Percentiles rank a stretch among this genome's conserved stretches.
phyloP scores from a whole-genome alignment of 2,888 invertebrate genomes.

The Drosophila stalkeri region DNA sequence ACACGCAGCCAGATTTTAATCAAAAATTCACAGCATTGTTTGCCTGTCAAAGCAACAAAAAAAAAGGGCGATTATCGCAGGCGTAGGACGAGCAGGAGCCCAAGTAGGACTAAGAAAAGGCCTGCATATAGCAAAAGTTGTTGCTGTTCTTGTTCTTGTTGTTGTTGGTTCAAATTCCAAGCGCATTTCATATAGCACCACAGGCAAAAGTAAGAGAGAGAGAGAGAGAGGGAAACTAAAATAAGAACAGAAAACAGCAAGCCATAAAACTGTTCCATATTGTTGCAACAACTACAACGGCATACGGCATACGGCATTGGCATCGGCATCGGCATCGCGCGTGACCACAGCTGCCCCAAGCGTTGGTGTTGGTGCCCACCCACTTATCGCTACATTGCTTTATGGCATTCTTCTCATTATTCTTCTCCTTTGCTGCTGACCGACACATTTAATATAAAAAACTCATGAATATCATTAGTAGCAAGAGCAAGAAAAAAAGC shows the following conservation, averaged over 20 bases:
- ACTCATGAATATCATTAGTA: slow-evolving; percentile 76
- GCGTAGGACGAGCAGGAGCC: slow-evolving; percentile 63
- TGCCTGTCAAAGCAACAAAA: slow-evolving; percentile 77
- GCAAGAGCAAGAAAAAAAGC: slow-evolving; percentile 4
- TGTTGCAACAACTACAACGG: slow-evolving; percentile 38
- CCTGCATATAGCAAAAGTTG: slow-evolving; percentile 43
- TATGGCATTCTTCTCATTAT: slow-evolving; percentile 40
- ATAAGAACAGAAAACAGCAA: slow-evolving; percentile 34
- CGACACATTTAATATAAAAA: slow-evolving; percentile 52
- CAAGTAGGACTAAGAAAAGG: slow-evolving; percentile 54
- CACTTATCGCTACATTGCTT: slow-evolving; percentile 59
- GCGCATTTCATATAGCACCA: slow-evolving; percentile 79
- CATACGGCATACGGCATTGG: slow-evolving; percentile 28
- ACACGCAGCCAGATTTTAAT: slow-evolving; percentile 81
- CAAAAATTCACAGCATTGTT: slow-evolving; percentile 83
- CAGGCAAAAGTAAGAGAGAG: slow-evolving; percentile 37
- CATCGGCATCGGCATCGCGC: slow-evolving; percentile 56
- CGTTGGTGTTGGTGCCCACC: slow-evolving; percentile 54
- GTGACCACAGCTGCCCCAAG: slow-evolving; percentile 69
- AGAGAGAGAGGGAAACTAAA: slow-evolving; percentile 26
- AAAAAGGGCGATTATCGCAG: slow-evolving; percentile 75
- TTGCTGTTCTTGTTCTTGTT: slow-evolving; percentile 49
- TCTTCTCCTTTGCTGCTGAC: slow-evolving; percentile 42
- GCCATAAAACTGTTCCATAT: slow-evolving; percentile 73
- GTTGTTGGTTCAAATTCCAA: slow-evolving; percentile 74